Conservation (phyloP, 2,888 invertebrate species). For the Stenodera caucasica region DNA sequence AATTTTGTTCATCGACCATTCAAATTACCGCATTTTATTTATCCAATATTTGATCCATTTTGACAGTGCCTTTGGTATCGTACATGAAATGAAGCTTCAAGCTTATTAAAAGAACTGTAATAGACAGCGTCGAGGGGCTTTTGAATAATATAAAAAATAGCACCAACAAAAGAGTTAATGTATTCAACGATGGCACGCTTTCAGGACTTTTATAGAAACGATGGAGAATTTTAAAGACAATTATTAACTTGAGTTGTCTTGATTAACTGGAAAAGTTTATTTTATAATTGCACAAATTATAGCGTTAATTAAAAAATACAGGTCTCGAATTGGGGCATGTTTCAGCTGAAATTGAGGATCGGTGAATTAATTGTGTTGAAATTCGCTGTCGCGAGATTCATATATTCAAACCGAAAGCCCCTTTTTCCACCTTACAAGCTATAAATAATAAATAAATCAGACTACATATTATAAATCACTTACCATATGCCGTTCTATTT, state of each 20-base stretch:
- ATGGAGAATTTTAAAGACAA: neutral
- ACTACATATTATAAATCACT: constrained; percentile 20
- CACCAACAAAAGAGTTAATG: constrained; percentile 1
- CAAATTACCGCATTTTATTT: no score
- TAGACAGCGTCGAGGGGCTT: neutral
- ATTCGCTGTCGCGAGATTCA: constrained; percentile 5
- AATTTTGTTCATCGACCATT: neutral
- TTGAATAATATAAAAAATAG: neutral
- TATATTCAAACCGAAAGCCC: constrained; percentile 8
- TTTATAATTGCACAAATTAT: no score
- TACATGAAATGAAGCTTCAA: neutral
- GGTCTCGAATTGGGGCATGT: no score
- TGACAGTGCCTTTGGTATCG: neutral
- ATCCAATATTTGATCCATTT: neutral
- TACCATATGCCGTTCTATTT: constrained; percentile 7
- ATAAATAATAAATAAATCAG: constrained; percentile 22
- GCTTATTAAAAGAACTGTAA: neutral
- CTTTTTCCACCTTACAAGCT: neutral
- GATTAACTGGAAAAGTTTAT: no score
- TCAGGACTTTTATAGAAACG: neutral
- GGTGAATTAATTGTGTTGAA: neutral
- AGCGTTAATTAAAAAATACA: no score
- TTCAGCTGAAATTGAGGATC: no score
- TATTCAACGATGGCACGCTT: neutral
- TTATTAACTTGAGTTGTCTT: neutral